Evolutionary conservation across 2,113 vertebrate species (phyloP), one percentile per base, ranked within the genome.

Genomic region (Falcunculus frontatus): DNA sequence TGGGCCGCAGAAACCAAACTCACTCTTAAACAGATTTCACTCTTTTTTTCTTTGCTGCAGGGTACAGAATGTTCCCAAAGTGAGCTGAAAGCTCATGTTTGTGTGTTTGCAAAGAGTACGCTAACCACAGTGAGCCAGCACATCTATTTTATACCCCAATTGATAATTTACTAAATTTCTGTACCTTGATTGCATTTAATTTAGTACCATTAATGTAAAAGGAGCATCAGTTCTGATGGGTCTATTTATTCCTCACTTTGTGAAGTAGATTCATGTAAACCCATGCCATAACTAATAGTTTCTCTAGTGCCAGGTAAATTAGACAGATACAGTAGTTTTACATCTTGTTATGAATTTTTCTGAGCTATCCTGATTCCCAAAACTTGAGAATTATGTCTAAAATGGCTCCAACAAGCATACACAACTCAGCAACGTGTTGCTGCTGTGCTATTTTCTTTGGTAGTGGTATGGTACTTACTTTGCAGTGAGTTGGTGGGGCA

Each of bases 401-500:
- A 73, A 67, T 64, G 42, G 32, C 30, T 92, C 93, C 37, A 39
- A 91, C 49, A 91, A 91, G 52, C 70, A 78, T 75, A 89, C 69
- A 92, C 3, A 94, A 50, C 33, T 84, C 81, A 87, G 64, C 37
- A 78, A 37, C 9, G 33, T 49, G 29, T 91, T 92, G 56, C 52
- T 84, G 68, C 41, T 84, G 30, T 8, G 41, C 59, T 88, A 37
- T 73, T 95, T 95, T 92, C 86, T 91, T 96, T 81, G 70, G 22
- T 52, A 80, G 35, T 85, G 67, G 39, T 84, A 73, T 87, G 46
- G 81, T 85, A 87, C 64, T 83, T 90, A 93, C 64, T 96, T 94
- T 93, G 52, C 76, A 89, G 86, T 87, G 47, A 93, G 75, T 64
- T 96, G 68, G 4, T 56, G 17, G 41, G n/a, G 15, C 41, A 83